phyloP scores from a whole-genome alignment of 2,888 invertebrate genomes.

The Coenonympha glycerion region DNA sequence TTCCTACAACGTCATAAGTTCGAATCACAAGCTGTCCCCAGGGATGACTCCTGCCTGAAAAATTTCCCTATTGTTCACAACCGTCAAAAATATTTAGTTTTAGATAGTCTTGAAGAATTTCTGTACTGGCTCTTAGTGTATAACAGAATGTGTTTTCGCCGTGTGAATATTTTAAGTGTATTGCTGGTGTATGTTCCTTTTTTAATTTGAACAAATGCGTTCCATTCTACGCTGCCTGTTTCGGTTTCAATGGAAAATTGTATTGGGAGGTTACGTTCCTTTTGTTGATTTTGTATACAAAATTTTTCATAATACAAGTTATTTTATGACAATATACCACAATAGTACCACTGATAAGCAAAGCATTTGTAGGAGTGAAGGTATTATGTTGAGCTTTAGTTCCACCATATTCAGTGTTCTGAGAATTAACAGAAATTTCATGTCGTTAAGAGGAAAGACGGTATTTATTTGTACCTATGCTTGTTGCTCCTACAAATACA shows the following conservation, averaged over 20 bases:
- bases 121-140: not conserved
- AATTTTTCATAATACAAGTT: constrained; percentile 10
- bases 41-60: no score
- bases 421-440: no score
- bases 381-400: no score
- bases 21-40: no score
- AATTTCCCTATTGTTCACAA: no score
- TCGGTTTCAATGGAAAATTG: constrained; percentile 29
- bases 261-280: constrained; percentile 29
- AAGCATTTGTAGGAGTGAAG: not conserved
- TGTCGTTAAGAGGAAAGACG: no score
- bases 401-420: no score
- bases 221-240: constrained; percentile 34
- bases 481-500: no score
- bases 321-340: not conserved
- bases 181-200: constrained; percentile 51
- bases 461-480: no score
- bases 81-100: not conserved
- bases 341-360: not conserved
- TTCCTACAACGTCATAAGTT: no score
- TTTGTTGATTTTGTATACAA: constrained; percentile 19
- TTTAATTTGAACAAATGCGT: constrained; percentile 61
- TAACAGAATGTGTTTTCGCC: constrained; percentile 49
- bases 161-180: constrained; percentile 65
- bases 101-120: not conserved